A percentile compares a stretch with the other conserved stretches of the same genome.
phyloP scores from a whole-genome alignment of 2,113 vertebrate species.

The Colinus virginianus region DNA sequence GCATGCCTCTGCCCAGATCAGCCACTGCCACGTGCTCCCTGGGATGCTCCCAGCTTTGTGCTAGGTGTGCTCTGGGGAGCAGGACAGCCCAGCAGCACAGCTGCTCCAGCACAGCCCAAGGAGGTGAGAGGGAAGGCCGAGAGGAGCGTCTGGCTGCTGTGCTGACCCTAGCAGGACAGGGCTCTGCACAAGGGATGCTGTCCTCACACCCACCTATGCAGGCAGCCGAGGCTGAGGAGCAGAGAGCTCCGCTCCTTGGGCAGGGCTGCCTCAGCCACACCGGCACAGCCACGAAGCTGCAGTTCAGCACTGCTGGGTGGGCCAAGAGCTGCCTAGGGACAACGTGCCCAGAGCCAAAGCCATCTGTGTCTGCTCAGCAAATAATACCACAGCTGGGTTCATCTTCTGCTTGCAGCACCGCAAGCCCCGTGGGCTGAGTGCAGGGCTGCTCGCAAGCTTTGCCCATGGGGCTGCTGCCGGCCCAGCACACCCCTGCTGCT shows the following conservation, averaged over 20 bases:
- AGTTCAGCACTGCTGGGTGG: accelerated
- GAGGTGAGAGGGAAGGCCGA: background rate
- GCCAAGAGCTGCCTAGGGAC: background rate
- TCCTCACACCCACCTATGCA: background rate
- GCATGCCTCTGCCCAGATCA: accelerated
- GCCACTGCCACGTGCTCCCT: accelerated
- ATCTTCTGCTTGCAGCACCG: background rate
- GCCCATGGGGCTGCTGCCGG: accelerated
- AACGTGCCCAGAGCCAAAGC: accelerated
- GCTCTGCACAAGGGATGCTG: background rate
- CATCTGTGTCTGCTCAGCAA: accelerated
- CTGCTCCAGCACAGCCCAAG: background rate
- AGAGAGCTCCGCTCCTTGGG: background rate
- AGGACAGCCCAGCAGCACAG: background rate
- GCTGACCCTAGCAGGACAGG: background rate
- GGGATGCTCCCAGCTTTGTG: background rate
- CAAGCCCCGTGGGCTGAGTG: background rate
- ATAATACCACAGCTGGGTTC: accelerated
- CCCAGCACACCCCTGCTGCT: accelerated
- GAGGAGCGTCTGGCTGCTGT: accelerated
- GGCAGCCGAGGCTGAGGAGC: accelerated
- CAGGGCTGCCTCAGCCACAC: background rate
- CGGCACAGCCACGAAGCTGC: accelerated
- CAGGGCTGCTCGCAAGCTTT: accelerated
- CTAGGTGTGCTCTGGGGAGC: background rate